Conservation (phyloP, 2,113 vertebrate species). For the Periophthalmodon schlosseri region DNA sequence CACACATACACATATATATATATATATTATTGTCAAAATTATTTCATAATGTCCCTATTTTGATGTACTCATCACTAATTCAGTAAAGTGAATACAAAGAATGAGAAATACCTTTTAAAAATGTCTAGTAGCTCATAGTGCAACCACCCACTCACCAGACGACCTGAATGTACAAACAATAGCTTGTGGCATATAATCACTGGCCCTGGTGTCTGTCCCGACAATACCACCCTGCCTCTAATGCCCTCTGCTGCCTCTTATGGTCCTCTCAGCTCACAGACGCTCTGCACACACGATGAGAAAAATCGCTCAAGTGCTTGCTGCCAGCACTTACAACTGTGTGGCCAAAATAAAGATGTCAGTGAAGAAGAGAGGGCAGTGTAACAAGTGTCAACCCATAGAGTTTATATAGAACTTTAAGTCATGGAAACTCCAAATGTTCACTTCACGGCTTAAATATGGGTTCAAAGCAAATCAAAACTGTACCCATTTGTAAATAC, state of each 20-base stretch:
- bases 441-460: too few species aligned
- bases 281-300: constrained; percentile 9
- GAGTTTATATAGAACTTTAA: too few species aligned
- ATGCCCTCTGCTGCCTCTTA: constrained; percentile 66
- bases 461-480: neutral
- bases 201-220: constrained; percentile 11
- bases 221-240: constrained; percentile 13
- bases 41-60: too few species aligned
- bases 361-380: constrained; percentile 22
- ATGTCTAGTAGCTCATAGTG: neutral
- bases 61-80: too few species aligned
- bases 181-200: constrained; percentile 20
- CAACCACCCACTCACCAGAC: neutral
- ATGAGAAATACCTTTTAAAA: neutral
- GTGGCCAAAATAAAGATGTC: constrained; percentile 43
- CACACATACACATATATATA: too few species aligned
- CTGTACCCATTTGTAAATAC: neutral
- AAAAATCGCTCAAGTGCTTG: constrained; percentile 62
- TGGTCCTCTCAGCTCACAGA: constrained; percentile 55
- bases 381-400: neutral
- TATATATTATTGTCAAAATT: too few species aligned
- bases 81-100: too few species aligned
- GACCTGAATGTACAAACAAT: constrained; percentile 31
- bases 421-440: neutral
- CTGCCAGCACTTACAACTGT: constrained; percentile 28